Base-by-base conservation (phyloP, 2,113 vertebrate species). In the Tragelaphus imberbis region DNA sequence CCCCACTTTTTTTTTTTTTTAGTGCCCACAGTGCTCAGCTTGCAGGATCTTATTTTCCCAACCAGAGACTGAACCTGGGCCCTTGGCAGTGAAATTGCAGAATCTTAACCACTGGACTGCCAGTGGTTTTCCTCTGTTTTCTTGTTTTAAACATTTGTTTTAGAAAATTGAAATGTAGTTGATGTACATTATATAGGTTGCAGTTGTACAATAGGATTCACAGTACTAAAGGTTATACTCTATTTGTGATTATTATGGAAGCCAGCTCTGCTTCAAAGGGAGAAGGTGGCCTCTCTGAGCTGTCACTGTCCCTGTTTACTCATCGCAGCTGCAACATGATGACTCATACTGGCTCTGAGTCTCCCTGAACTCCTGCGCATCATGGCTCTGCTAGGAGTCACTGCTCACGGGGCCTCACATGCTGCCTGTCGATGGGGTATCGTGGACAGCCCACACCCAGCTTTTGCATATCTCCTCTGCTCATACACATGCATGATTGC, bases 311-410 rank as follows among this genome's bases (percentile, higher is more conserved):
- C 25, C 23, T 0, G 21, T 7, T 4, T 28, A 5, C 53, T 28
- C 3, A 2, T 15, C 0, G 4, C 2, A 12, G 28, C 13, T 1
- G 33, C 13, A 4, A 2, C 23, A 4, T 2, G 0, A 17, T 68
- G 3, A 36, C 16, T 9, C 3, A 1, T 3, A 4, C 58, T 6
- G n/a, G 9, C 9, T 3, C 12, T 3, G 33, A 33, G 82, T 33
- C 27, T 63, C 47, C 56, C 63, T 11, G 25, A n/a, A 6, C 65
- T 77, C 36, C 25, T 9, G 3, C 0, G 0, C 5, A 4, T 36
- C 3, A 0, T 4, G 14, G 59, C 14, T 16, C 28, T 8, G 0
- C 33, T 1, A 1, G 61, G 36, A 11, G 68, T 23, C 80, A 55
- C 33, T 36, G 51, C 82, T 53, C 2, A 0, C 1, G 2, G 63